These are phyloP conservation scores for Anthonomus grandis DNA, from an alignment of 1,140 invertebrate genomes.

Conservation along the genomic window DNA sequence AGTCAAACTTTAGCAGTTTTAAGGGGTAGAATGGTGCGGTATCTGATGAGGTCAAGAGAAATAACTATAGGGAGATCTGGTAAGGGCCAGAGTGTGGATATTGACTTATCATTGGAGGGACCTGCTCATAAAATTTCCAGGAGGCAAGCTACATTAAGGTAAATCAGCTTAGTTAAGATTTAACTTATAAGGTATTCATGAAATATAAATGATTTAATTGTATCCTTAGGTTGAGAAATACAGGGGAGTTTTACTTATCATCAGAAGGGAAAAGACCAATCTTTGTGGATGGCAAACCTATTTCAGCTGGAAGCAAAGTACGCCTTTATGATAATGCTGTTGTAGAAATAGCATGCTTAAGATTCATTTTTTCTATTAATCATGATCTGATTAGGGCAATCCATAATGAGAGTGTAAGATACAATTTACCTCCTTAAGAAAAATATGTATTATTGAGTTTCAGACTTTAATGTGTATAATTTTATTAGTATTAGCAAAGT, in stretches of 20 bases:
- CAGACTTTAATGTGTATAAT: no score
- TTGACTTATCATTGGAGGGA: slow-evolving; percentile 91
- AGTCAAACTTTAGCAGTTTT: slow-evolving; percentile 90
- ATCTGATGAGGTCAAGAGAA: slow-evolving; percentile 93
- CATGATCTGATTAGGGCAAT: slow-evolving; percentile 73
- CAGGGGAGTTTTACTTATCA: slow-evolving; percentile 90
- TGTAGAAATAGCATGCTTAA: slow-evolving; percentile 87
- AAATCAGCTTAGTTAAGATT: slow-evolving; percentile 5
- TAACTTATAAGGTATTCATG: not conserved
- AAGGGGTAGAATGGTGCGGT: slow-evolving; percentile 87
- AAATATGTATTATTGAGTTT: no score
- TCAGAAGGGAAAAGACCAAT: slow-evolving; percentile 95
- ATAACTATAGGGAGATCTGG: slow-evolving; percentile 90
- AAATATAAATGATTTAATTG: slow-evolving; percentile 20
- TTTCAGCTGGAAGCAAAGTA: slow-evolving; percentile 81
- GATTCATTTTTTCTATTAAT: slow-evolving; percentile 92
- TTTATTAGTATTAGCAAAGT: not conserved
- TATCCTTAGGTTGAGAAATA: slow-evolving; percentile 79
- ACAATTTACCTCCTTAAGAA: slow-evolving; percentile 37
- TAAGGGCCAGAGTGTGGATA: slow-evolving; percentile 87
- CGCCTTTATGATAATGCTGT: slow-evolving; percentile 91
- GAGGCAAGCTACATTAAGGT: slow-evolving; percentile 69
- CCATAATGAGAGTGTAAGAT: slow-evolving; percentile 46
- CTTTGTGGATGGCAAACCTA: slow-evolving; percentile 88
- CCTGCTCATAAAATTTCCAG: slow-evolving; percentile 81